A percentile compares a stretch with the other conserved stretches of the same genome.
Conservation (phyloP, 2,888 invertebrate species). For the Troides helena region DNA sequence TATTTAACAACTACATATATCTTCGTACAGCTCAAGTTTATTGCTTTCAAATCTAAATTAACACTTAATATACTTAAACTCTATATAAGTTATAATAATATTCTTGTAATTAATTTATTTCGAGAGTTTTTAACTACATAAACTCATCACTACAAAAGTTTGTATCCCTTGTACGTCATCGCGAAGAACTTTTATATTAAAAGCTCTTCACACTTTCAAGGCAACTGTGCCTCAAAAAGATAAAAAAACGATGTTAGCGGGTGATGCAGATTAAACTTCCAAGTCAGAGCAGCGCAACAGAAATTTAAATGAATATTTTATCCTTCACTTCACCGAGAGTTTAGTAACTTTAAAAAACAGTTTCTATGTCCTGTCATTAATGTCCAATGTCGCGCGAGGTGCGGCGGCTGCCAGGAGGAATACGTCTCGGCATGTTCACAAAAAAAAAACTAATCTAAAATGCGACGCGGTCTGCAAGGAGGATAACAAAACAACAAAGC, state of each 20-base stretch:
- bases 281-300: constrained; percentile 25
- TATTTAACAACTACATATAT: constrained; percentile 36
- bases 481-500: constrained; percentile 76
- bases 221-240: constrained; percentile 31
- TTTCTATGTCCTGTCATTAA: constrained; percentile 47
- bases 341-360: constrained; percentile 28
- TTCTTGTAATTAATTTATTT: too few relatives aligned
- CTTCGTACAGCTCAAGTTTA: too few relatives aligned
- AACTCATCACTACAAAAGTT: too few relatives aligned
- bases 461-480: constrained; percentile 64
- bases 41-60: too few relatives aligned
- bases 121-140: too few relatives aligned
- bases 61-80: too few relatives aligned
- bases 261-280: constrained; percentile 23
- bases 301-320: constrained; percentile 30
- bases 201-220: constrained; percentile 53
- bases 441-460: constrained; percentile 67
- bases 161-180: constrained; percentile 33
- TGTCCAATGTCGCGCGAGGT: constrained; percentile 53
- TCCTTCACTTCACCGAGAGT: constrained; percentile 19
- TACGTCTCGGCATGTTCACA: constrained; percentile 51
- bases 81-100: too few relatives aligned
- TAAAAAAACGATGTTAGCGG: constrained; percentile 13
- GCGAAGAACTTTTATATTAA: constrained; percentile 55
- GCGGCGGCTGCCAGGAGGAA: constrained; percentile 40